Evolutionary conservation across 2,888 invertebrate genomes (phyloP).

Genomic region (Habroteleia sp.): DNA sequence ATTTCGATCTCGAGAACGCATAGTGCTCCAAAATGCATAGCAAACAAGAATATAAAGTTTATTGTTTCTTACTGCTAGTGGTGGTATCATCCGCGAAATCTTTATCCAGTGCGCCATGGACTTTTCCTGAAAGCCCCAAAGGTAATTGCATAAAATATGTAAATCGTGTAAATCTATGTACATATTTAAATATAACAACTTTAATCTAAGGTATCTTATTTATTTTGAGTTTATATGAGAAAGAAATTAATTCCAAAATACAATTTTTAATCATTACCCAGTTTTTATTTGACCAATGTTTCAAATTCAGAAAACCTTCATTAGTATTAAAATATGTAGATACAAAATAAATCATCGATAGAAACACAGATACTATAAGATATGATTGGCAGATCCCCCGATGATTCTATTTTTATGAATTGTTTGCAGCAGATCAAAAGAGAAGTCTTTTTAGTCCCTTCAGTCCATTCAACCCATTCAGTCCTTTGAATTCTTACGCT

Average conservation of each 20-base stretch:
- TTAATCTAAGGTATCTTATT: too few species aligned
- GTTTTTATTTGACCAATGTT: too few species aligned
- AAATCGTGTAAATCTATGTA: too few species aligned
- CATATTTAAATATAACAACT: too few species aligned
- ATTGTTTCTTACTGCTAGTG: conserved; percentile 63
- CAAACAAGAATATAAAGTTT: conserved; percentile 65
- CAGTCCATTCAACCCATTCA: conserved; percentile 49
- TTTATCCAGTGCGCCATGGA: conserved; percentile 70
- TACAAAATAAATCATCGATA: conserved; percentile 73
- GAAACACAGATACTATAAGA: conserved; percentile 75
- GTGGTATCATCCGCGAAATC: conserved; percentile 62
- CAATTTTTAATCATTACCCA: too few species aligned
- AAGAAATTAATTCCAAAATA: too few species aligned
- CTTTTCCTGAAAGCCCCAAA: too few species aligned
- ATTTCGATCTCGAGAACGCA: conserved; percentile 20
- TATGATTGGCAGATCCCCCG: conserved; percentile 69
- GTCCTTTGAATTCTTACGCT: conserved; percentile 22
- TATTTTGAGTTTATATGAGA: too few species aligned
- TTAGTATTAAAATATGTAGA: conserved; percentile 76
- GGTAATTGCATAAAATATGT: too few species aligned
- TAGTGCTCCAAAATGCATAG: conserved; percentile 68
- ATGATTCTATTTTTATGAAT: conserved; percentile 3
- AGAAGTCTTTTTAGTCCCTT: conserved; percentile 69
- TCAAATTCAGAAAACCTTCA: conserved; percentile 74
- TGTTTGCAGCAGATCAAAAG: conserved; percentile 44